Evolutionary conservation across 2,888 invertebrate species (phyloP), one percentile per base, ranked within the genome.

Genomic region (Agrochola lychnidis): DNA sequence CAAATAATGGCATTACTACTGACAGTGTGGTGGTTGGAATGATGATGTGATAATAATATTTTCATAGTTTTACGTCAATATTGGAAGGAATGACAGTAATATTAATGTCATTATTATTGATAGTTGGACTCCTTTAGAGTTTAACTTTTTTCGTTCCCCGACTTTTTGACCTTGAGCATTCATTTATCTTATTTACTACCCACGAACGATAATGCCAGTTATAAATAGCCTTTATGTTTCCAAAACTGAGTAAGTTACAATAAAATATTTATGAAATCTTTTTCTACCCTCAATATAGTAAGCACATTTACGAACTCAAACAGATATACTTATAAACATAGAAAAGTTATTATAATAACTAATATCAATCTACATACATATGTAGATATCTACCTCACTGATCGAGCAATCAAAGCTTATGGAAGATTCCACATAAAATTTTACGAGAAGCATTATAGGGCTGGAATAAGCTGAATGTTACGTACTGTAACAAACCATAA

Each of bases 351-450:
- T 70, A 75, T 73, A 76, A 73, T 78, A 83, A 81, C 76, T 78
- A 83, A 83, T 86, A 80, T 81, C 80, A 80, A 87, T 87, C 74
- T 82, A 84, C 82, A 81, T 86, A 81, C 53, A 79, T 78, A 82
- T 71, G 77, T 74, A 77, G 68, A 80, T 83, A 87, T 88, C 84
- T 90, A 88, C 88, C 90, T 87, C 69, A 89, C 87, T 88, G 92
- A 92, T 91, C 89, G 90, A 84, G 89, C 89, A 92, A 93, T 92
- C 92, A 91, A 91, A 92, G 91, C 93, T 92, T 92, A 92, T 91
- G 91, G 93, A 93, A 94, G 92, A 94, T 93, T 91, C 87, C 86
- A 90, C 93, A 88, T 95, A 94, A 95, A 94, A 94, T 94, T 94
- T 94, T 93, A 95, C 89, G 93, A 92, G 88, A 83, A 90, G 89